Evolutionary conservation across 2,797 vertebrate species (phyloP).

Genomic region (Amniataba percoides): DNA sequence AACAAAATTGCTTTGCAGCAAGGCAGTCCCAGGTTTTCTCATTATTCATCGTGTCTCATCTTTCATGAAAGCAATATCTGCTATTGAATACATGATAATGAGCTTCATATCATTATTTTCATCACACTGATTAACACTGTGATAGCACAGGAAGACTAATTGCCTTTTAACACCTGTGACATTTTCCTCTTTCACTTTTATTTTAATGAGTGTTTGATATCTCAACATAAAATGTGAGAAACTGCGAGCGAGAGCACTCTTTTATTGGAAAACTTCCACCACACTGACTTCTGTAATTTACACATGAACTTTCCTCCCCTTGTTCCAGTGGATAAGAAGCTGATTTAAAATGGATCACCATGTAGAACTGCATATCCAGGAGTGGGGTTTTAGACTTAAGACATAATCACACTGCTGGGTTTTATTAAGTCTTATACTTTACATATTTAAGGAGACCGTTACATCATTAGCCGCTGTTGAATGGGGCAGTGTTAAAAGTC

Average conservation of each 20-base stretch:
- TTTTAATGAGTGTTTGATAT: slow-evolving; percentile 73
- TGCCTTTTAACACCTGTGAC: slow-evolving; percentile 85
- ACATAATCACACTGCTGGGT: slow-evolving; percentile 77
- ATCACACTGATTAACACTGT: slow-evolving; percentile 78
- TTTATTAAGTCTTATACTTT: slow-evolving; percentile 85
- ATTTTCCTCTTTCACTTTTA: slow-evolving; percentile 71
- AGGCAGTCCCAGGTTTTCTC: slow-evolving; percentile 57
- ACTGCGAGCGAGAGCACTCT: slow-evolving; percentile 55
- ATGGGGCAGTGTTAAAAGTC: slow-evolving; percentile 78
- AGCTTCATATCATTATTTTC: slow-evolving; percentile 69
- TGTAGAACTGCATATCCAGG: slow-evolving; percentile 79
- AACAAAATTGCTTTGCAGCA: slow-evolving; percentile 62
- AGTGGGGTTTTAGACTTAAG: slow-evolving; percentile 76
- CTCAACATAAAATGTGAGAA: slow-evolving; percentile 66
- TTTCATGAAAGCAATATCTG: slow-evolving; percentile 71
- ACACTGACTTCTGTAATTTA: slow-evolving; percentile 72
- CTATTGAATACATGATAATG: slow-evolving; percentile 75
- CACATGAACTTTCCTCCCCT: slow-evolving; percentile 80
- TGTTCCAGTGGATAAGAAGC: slow-evolving; percentile 79
- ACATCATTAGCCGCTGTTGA: slow-evolving; percentile 84
- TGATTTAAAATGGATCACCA: slow-evolving; percentile 82
- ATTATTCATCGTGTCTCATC: slow-evolving; percentile 70
- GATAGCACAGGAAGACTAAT: slow-evolving; percentile 81
- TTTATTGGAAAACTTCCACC: slow-evolving; percentile 73
- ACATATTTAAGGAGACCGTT: slow-evolving; percentile 86